Evolutionary conservation across 2,888 invertebrate species (phyloP).

Genomic region (Aricia artaxerxes): DNA sequence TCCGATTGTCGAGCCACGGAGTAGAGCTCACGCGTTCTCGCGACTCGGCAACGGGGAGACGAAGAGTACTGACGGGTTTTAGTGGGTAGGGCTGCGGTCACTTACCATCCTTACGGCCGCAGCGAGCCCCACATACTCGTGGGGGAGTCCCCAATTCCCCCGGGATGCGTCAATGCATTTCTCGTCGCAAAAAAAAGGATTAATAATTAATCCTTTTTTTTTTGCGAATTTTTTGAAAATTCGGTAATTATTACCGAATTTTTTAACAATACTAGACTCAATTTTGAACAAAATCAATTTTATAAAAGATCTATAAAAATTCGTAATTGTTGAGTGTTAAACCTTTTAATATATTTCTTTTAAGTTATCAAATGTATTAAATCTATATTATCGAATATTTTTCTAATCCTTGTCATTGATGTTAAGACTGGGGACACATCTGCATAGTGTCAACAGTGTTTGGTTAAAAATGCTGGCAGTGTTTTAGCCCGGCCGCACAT

Average conservation of each 20-base stretch:
- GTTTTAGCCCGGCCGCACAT: too few species aligned
- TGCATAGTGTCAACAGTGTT: neutral
- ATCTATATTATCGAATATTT: slow-evolving; percentile 17
- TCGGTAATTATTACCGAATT: neutral
- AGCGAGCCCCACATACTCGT: too few species aligned
- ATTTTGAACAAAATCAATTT: neutral
- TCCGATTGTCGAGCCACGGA: neutral
- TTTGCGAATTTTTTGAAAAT: too few species aligned
- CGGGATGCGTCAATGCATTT: too few species aligned
- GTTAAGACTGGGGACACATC: neutral
- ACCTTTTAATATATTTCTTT: neutral
- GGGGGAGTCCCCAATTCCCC: too few species aligned
- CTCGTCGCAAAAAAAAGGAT: neutral
- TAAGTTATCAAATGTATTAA: neutral
- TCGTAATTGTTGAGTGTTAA: slow-evolving; percentile 5
- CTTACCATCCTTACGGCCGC: too few species aligned
- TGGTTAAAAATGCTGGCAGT: neutral
- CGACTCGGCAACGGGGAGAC: too few species aligned
- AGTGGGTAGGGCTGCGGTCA: too few species aligned
- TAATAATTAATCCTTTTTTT: too few species aligned
- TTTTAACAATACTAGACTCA: neutral
- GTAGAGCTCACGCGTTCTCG: too few species aligned
- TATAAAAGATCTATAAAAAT: neutral
- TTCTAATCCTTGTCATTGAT: slow-evolving; percentile 28
- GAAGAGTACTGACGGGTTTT: too few species aligned